These are phyloP conservation scores for Battus philenor DNA, from an alignment of 1,140 invertebrate genomes.

Conservation along the genomic window DNA sequence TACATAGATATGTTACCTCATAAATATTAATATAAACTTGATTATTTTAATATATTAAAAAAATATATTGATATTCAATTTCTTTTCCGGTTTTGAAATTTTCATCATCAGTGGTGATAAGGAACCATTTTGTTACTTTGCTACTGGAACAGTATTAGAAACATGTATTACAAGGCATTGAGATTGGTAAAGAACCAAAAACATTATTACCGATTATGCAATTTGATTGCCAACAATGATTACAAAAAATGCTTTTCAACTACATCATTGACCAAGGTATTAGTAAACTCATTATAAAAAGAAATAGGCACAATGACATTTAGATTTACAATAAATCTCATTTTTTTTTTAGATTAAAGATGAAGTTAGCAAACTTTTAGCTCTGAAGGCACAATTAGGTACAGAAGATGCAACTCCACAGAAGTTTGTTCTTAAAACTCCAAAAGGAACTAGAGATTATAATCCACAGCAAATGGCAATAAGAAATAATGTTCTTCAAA, in stretches of 20 bases:
- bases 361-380: conserved; percentile 88
- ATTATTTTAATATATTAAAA: conserved; percentile 3
- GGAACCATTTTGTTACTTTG: conserved; percentile 46
- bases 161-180: conserved; percentile 48
- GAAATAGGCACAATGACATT: neutral
- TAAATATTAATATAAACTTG: neutral
- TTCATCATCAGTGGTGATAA: conserved; percentile 52
- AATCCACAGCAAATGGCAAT: conserved; percentile 96
- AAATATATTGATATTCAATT: conserved; percentile 1
- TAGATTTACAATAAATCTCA: conserved; percentile 2
- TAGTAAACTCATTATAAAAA: conserved; percentile 20
- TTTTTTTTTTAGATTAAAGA: conserved; percentile 69
- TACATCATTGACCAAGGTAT: conserved; percentile 61
- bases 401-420: conserved; percentile 76
- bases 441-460: conserved; percentile 98
- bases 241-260: conserved; percentile 58
- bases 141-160: conserved; percentile 35
- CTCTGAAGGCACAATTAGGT: conserved; percentile 85
- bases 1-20: conserved; percentile 20
- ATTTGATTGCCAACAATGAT: conserved; percentile 33
- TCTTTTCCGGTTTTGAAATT: conserved; percentile 24
- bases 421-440: conserved; percentile 92
- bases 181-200: conserved; percentile 40
- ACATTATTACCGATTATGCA: conserved; percentile 38
- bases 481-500: conserved; percentile 91